Base-by-base conservation (phyloP, 64 coral and sea anemone species). In the Pocillopora verrucosa region DNA sequence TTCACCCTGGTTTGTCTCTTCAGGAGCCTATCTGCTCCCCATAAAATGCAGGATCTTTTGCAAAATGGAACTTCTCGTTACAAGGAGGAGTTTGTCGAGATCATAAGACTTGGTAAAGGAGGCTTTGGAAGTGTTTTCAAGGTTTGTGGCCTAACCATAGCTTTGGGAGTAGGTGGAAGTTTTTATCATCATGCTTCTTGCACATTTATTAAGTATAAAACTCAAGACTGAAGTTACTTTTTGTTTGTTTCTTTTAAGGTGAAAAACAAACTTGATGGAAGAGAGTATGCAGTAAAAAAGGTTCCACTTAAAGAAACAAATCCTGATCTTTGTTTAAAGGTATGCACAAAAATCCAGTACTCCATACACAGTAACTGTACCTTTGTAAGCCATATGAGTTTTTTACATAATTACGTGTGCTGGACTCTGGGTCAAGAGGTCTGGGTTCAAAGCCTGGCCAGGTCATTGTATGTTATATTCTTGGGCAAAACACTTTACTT, bases 51-150 rank as follows among this genome's bases (percentile, higher is more conserved):
- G 59, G 83, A 99, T 36, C 88, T 92, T 22, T 73, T 95, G 58
- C 90, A 95, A 59, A 92, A 89, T 82, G 88, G 91, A 56, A 88
- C 91, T 59, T 95, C 93, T 4, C 86, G 97, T 10, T 99, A 99
- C 88, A 92, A 93, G 76, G 97, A 99, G 35, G 97, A 99, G 80
- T 99, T 99, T 91, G 30, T 85, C 10, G 97, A 99, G 80, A 92
- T 99, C 2, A 80, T 73, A 41, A 92, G 86, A 16, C 65, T 99
- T 11, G 97, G 97, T n/a, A 99, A 99, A 83, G 97, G 97, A 19
- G 97, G 97, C 11, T 99, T 99, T 91, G 97, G 97, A 30, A 99
- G 93, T 84, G 96, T 98, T 13, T 92, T 95, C 67, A 98, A 98
- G 90, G 93, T 94, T 79, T 87, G 62, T 34, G 61, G 68, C 72